Evolutionary conservation across 2,113 vertebrate species (phyloP).

Genomic region (Neopipo cinnamomea): DNA sequence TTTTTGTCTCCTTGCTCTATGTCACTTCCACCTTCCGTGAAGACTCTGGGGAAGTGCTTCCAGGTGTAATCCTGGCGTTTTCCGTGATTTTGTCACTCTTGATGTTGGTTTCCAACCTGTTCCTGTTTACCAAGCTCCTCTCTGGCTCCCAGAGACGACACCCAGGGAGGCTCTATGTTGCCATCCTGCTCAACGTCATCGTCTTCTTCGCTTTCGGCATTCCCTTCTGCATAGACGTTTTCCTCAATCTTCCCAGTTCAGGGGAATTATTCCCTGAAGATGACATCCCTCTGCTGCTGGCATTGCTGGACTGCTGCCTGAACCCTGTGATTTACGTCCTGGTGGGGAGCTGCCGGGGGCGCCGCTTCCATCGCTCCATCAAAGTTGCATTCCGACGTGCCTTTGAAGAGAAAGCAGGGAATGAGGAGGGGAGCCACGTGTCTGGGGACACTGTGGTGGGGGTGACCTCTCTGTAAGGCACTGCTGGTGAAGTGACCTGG

Average conservation of each 20-base stretch:
- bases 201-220: not conserved
- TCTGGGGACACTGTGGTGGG: no score
- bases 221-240: not conserved
- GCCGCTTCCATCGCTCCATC: accelerated
- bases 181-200: not conserved
- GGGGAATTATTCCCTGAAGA: not conserved
- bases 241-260: accelerated
- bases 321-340: not conserved
- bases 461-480: not conserved
- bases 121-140: not conserved
- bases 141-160: not conserved
- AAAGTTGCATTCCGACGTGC: not conserved
- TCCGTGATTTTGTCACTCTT: accelerated
- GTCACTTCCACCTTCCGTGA: not conserved
- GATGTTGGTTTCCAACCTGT: not conserved
- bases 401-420: not conserved
- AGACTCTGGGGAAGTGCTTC: not conserved
- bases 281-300: not conserved
- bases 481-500: accelerated
- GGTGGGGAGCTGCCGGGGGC: not conserved
- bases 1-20: not conserved
- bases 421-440: accelerated
- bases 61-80: accelerated
- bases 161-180: not conserved
- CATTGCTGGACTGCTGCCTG: not conserved